phyloP scores from a whole-genome alignment of 2,888 invertebrate species.

The Scaeva pyrastri region DNA sequence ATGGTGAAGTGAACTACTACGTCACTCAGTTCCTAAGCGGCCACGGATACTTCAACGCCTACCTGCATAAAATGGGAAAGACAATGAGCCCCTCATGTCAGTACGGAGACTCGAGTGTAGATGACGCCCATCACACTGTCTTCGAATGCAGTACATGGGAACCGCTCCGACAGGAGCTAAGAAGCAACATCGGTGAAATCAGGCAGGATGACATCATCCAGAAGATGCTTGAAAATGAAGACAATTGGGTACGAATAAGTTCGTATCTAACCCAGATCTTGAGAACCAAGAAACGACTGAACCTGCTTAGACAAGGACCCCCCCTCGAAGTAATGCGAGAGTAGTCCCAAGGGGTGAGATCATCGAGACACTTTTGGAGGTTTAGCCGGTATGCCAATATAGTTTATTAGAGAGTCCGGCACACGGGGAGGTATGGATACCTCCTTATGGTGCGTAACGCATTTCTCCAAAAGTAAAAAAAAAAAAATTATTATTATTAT shows the following conservation, averaged over 20 bases:
- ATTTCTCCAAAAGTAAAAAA: no score
- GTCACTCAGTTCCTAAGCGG: constrained; percentile 1
- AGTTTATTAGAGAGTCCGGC: constrained; percentile 8
- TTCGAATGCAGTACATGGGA: background rate
- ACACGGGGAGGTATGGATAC: background rate
- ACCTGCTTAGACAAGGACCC: constrained; percentile 1
- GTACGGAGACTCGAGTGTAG: background rate
- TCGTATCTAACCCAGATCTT: background rate
- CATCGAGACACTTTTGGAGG: constrained; percentile 8
- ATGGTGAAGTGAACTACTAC: background rate
- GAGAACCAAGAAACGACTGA: background rate
- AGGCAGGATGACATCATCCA: no score
- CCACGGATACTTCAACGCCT: background rate
- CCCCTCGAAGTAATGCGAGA: no score
- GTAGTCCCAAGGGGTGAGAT: no score
- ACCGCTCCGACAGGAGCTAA: background rate
- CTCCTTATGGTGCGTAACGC: no score
- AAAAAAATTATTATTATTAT: no score
- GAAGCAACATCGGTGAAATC: no score
- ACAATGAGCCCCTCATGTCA: background rate
- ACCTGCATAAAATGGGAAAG: background rate
- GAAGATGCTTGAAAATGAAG: no score
- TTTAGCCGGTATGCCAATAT: constrained; percentile 23
- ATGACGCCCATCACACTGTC: background rate
- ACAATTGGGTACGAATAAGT: no score